Conservation (phyloP, 2,113 vertebrate genomes). For the Rana temporaria region DNA sequence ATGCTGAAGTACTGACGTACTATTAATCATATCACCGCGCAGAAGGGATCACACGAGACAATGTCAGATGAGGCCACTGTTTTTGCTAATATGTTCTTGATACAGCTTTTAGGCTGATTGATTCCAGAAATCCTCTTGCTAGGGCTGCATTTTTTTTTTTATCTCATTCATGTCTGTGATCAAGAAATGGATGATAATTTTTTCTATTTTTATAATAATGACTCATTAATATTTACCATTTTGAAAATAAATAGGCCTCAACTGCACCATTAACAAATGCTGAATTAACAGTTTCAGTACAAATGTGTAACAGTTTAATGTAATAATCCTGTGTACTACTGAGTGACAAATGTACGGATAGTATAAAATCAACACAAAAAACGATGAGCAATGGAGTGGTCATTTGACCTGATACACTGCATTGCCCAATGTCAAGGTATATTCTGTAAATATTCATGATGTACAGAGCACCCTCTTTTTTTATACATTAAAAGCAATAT, state of each 20-base stretch:
- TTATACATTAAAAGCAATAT: no score
- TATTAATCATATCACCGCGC: conserved; percentile 49
- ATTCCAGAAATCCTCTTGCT: conserved; percentile 42
- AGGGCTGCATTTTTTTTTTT: conserved; percentile 20
- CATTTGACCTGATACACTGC: no score
- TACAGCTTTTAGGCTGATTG: conserved; percentile 45
- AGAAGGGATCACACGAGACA: conserved; percentile 29
- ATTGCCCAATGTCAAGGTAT: no score
- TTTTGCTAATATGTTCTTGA: conserved; percentile 20
- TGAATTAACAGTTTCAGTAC: not conserved
- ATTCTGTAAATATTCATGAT: no score
- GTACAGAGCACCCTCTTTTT: no score
- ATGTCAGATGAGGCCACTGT: conserved; percentile 44
- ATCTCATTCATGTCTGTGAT: conserved; percentile 21
- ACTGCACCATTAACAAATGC: not conserved
- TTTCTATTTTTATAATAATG: not conserved
- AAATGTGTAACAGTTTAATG: no score
- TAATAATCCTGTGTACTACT: no score
- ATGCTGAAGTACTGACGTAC: conserved; percentile 32
- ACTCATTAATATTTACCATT: not conserved
- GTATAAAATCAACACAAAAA: no score
- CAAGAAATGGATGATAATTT: conserved; percentile 27
- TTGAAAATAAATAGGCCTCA: not conserved
- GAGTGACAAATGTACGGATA: no score
- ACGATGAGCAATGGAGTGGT: no score